Base-by-base conservation (phyloP, 2,888 invertebrate genomes). In the Brachypalpus laphriformis region DNA sequence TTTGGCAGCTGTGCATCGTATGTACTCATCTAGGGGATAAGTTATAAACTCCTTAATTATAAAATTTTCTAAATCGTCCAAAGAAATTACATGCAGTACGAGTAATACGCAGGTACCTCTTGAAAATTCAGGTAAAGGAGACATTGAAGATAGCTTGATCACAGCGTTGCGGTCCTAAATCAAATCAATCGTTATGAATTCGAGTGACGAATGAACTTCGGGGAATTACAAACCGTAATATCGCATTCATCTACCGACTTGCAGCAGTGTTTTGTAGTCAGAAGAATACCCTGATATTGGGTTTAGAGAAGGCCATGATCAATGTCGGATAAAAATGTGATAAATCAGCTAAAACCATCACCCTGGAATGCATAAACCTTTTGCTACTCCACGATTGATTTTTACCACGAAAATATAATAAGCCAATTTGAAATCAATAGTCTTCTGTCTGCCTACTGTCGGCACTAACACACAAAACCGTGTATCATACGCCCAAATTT, bases 401-500 rank as follows among this genome's bases (percentile, higher is more conserved):
- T 40, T 40, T 40, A 14, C 40, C 40, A 40, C 40, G 14, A 11
- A 40, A 40, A 40, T 40, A 40, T 40, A 40, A 40, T 40, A 40
- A 40, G 40, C 14, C 14, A 11, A 40, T 40, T 40, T 40, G 40
- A 5, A 40, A 40, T 40, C 40, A 40, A 18, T 45, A 45, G 45
- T 6, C 28, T 3, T 3, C 34, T 5, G 8, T 11, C 8, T 18
- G 37, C 37, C 20, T 37, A 34, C 56, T n/a, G 6, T 25, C n/a
- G 3, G 25, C n/a, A 22, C 25, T 18, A 28, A n/a, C 42, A 57
- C 42, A 42, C 16, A 54, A 51, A 51, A 61, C n/a, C 54, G 14
- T 74, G 45, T 65, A 49, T 49, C 57, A 31, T 57, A 42, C 49
- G 31, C 20, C 66, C 51, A 66, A 68, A 68, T 59, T 66, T 37